phyloP scores from a whole-genome alignment of 2,888 invertebrate species.

The Habroteleia sp. region DNA sequence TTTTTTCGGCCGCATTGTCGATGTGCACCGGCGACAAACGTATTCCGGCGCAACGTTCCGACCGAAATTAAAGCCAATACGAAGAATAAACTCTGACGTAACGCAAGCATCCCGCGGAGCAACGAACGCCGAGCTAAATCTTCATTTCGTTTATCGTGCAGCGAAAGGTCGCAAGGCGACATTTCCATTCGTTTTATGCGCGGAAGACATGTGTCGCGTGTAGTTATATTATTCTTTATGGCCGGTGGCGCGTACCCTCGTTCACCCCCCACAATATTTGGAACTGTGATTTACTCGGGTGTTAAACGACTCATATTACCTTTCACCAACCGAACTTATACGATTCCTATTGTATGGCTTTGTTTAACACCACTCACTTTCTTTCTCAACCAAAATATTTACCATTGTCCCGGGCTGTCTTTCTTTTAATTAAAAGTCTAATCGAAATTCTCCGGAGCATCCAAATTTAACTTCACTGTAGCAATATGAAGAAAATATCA shows the following conservation, averaged over 20 bases:
- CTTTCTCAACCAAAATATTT: conserved; percentile 58
- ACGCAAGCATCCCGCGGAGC: conserved; percentile 64
- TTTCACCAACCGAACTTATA: conserved; percentile 63
- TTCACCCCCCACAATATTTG: conserved; percentile 75
- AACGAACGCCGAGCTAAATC: conserved; percentile 73
- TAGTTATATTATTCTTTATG: conserved; percentile 81
- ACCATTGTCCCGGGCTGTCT: conserved; percentile 29
- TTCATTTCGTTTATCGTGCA: conserved; percentile 72
- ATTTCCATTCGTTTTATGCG: conserved; percentile 66
- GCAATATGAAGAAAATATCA: too few species aligned
- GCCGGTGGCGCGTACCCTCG: conserved; percentile 69
- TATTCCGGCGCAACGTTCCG: conserved; percentile 47
- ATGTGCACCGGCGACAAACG: conserved; percentile 50
- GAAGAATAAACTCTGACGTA: conserved; percentile 58
- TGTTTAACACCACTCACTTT: conserved; percentile 50
- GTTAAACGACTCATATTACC: conserved; percentile 74
- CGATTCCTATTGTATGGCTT: conserved; percentile 51
- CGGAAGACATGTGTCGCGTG: conserved; percentile 79
- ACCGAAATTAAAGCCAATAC: conserved; percentile 41
- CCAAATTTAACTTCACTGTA: too few species aligned
- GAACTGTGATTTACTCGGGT: conserved; percentile 78
- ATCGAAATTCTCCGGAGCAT: too few species aligned
- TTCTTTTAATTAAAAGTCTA: conserved; percentile 32
- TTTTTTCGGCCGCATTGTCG: conserved; percentile 25
- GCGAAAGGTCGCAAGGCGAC: conserved; percentile 59